phyloP scores from a whole-genome alignment of 2,113 vertebrate genomes.

The Polypterus senegalus region DNA sequence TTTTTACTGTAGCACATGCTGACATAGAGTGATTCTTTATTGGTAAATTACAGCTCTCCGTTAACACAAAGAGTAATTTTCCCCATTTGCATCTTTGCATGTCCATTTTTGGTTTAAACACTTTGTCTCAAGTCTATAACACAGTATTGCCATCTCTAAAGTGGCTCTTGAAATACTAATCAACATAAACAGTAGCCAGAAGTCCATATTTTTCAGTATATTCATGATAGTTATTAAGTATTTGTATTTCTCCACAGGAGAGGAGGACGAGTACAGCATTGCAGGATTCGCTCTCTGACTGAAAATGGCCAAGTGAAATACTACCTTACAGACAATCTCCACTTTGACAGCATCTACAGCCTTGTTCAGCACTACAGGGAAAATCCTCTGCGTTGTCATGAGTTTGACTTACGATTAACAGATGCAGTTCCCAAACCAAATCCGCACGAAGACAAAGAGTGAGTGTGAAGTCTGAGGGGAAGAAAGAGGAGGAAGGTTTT shows the following conservation, averaged over 20 bases:
- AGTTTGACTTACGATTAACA: conserved; percentile 82
- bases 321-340: conserved; percentile 79
- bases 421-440: conserved; percentile 72
- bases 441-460: conserved; percentile 72
- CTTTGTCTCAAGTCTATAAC: too few species aligned
- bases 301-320: conserved; percentile 56
- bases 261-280: conserved; percentile 81
- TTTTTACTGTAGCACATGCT: too few species aligned
- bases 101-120: too few species aligned
- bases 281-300: conserved; percentile 65
- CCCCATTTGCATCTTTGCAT: too few species aligned
- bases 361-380: conserved; percentile 86
- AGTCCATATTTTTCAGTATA: too few species aligned
- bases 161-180: too few species aligned
- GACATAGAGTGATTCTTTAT: too few species aligned
- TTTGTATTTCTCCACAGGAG: conserved; percentile 48
- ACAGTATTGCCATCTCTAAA: too few species aligned
- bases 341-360: conserved; percentile 67
- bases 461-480: conserved; percentile 22
- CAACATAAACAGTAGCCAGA: too few species aligned
- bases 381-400: conserved; percentile 70
- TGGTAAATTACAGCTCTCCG: too few species aligned
- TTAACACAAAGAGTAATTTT: too few species aligned
- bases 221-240: background rate
- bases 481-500: too few species aligned